Percentiles rank a stretch among this genome's conserved stretches.
Conservation (phyloP, 2,888 invertebrate genomes). For the Dorcus hopei region DNA sequence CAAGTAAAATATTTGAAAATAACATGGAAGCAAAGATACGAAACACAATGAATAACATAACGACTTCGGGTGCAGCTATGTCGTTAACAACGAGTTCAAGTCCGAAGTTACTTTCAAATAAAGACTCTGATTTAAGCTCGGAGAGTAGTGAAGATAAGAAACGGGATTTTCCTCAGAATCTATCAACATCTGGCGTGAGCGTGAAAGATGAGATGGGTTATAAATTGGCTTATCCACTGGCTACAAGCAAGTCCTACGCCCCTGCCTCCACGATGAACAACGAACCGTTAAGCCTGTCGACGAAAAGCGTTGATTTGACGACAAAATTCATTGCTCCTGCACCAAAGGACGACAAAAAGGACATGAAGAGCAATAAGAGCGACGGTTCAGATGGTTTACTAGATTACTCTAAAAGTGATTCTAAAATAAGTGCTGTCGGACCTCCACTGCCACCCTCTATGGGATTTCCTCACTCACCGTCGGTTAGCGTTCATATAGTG, state of each 20-base stretch:
- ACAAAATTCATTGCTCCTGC: slow-evolving; percentile 50
- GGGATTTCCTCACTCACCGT: slow-evolving; percentile 59
- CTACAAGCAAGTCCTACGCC: slow-evolving; percentile 35
- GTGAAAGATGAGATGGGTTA: slow-evolving; percentile 36
- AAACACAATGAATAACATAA: slow-evolving; percentile 37
- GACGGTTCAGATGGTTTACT: slow-evolving; percentile 60
- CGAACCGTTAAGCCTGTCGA: slow-evolving; percentile 38
- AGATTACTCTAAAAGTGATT: slow-evolving; percentile 57
- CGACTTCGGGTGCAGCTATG: slow-evolving; percentile 7
- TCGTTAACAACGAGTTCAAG: neutral
- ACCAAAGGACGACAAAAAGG: slow-evolving; percentile 43
- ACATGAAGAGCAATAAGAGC: slow-evolving; percentile 30
- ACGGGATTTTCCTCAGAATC: slow-evolving; percentile 33
- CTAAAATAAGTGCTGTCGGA: slow-evolving; percentile 5
- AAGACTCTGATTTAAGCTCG: slow-evolving; percentile 15
- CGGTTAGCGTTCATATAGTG: slow-evolving; percentile 71
- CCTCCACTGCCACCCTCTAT: slow-evolving; percentile 7
- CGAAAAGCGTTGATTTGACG: slow-evolving; percentile 50
- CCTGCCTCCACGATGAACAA: slow-evolving; percentile 20
- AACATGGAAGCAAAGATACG: slow-evolving; percentile 42
- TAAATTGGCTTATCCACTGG: slow-evolving; percentile 34
- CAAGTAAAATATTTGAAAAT: slow-evolving; percentile 41
- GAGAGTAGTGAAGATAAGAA: slow-evolving; percentile 36
- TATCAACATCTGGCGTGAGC: slow-evolving; percentile 27
- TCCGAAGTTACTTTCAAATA: slow-evolving; percentile 20